These are phyloP conservation scores for Noctua fimbriata DNA, from an alignment of 2,888 invertebrate genomes.

Conservation along the genomic window DNA sequence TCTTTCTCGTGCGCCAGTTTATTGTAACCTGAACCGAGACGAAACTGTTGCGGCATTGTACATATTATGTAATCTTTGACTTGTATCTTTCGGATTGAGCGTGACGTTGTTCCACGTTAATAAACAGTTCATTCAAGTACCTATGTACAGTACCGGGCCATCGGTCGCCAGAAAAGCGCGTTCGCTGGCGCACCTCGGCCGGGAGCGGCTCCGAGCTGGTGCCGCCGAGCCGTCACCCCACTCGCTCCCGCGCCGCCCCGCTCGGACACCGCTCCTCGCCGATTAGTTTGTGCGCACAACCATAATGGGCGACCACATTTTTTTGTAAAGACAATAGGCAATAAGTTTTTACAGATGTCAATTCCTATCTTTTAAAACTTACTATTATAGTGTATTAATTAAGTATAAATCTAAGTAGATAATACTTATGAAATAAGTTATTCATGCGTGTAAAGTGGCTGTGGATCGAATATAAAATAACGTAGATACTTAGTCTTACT, in stretches of 20 bases:
- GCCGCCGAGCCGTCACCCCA: not conserved
- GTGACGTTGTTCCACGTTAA: not conserved
- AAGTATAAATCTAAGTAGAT: not conserved
- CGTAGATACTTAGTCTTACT: constrained; percentile 26
- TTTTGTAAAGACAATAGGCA: not conserved
- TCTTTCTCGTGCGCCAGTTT: not conserved
- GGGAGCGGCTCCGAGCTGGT: not conserved
- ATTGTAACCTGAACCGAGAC: not conserved
- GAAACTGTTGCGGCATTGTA: not conserved
- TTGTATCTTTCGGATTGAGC: not conserved
- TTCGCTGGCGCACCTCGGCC: too few species aligned
- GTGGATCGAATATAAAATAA: constrained; percentile 47
- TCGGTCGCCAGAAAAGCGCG: not conserved
- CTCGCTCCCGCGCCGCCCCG: not conserved
- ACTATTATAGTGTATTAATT: not conserved
- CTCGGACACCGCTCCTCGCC: too few species aligned
- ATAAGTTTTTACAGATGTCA: not conserved
- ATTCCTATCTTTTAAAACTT: not conserved
- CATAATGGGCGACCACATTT: not conserved
- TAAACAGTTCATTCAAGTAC: not conserved
- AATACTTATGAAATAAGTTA: constrained; percentile 16
- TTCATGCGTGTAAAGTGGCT: constrained; percentile 49
- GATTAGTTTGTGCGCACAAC: not conserved
- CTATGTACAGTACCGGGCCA: too few species aligned
- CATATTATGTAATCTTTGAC: not conserved